Percentiles rank a stretch among this genome's conserved stretches.
Conservation (phyloP, 2,113 vertebrate genomes). For the Nycticebus coucang region DNA sequence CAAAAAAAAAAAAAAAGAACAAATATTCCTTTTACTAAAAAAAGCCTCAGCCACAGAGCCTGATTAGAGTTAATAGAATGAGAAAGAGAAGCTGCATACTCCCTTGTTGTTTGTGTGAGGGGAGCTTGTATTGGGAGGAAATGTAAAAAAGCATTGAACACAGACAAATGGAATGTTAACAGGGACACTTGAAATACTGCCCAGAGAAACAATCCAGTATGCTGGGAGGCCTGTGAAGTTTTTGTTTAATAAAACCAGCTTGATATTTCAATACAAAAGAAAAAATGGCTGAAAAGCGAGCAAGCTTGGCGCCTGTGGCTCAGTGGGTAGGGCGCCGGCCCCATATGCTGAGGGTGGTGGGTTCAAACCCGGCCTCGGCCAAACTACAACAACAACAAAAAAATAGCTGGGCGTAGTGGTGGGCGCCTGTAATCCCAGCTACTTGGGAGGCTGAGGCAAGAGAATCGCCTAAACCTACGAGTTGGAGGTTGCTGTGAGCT, state of each 20-base stretch:
- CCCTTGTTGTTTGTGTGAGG: conserved; percentile 20
- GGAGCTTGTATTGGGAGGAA: background rate
- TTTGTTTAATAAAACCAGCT: conserved; percentile 73
- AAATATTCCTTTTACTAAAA: conserved; percentile 44
- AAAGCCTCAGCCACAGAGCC: background rate
- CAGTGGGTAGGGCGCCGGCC: too few species aligned
- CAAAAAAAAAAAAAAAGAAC: too few species aligned
- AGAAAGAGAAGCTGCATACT: background rate
- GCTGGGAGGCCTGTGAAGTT: background rate
- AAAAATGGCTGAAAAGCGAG: conserved; percentile 61
- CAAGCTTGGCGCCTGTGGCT: too few species aligned
- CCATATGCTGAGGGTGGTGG: too few species aligned
- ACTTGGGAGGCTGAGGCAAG: too few species aligned
- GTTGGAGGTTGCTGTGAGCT: too few species aligned
- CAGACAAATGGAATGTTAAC: conserved; percentile 54
- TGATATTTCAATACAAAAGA: conserved; percentile 68
- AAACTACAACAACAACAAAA: too few species aligned
- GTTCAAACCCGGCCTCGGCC: too few species aligned
- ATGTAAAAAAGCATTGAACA: background rate
- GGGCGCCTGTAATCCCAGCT: too few species aligned
- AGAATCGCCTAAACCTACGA: too few species aligned
- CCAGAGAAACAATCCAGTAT: conserved; percentile 57
- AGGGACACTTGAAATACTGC: conserved; percentile 55
- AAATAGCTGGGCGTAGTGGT: too few species aligned
- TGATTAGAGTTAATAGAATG: background rate